Base-by-base conservation (phyloP, 2,888 invertebrate species). In the Empis stercorea region DNA sequence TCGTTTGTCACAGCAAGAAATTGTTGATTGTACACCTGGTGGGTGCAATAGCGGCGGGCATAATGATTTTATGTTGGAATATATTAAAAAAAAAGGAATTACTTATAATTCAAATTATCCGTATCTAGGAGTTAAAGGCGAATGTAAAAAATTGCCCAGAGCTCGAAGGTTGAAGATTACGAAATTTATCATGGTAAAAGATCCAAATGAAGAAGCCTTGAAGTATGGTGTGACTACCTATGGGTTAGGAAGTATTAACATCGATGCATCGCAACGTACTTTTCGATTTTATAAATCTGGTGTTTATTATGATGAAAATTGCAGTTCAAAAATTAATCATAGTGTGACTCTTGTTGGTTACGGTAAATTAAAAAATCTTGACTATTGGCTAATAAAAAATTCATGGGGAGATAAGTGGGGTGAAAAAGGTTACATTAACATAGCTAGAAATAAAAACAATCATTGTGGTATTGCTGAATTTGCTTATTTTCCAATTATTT, bases 271-370 rank as follows among this genome's bases (percentile, higher is more conserved):
- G n/a, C n/a, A n/a, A n/a, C n/a, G n/a, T 60, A 76, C 77, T 55
- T 87, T 88, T 79, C 86, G 86, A 69, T 80, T 84, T 62, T 88
- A 88, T 70, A 74, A 76, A 9, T 67, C 72, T 54, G 84, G 84
- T 17, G 78, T 88, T 47, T 89, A 87, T 71, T 78, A 74, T 62
- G 87, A 87, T 54, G 76, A 78, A 43, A 72, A 79, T 49, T 91
- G 91, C 71, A 79, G 80, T 49, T 62, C 75, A 69, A 13, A 65
- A 73, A 47, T 72, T 89, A 30, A 87, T 65, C 91, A 91, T 59
- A 89, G 85, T 48, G 15, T 48, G 5, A 36, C 50, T 10, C 36
- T 48, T 16, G 50, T 53, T 16, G 53, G 53, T 14, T 53, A 51
- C 47, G 53, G 51, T 16, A 51, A 39, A 5, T 38, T 23, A 2